Evolutionary conservation across 2,797 vertebrate species (phyloP).

Genomic region (Epinephelus malabaricus): DNA sequence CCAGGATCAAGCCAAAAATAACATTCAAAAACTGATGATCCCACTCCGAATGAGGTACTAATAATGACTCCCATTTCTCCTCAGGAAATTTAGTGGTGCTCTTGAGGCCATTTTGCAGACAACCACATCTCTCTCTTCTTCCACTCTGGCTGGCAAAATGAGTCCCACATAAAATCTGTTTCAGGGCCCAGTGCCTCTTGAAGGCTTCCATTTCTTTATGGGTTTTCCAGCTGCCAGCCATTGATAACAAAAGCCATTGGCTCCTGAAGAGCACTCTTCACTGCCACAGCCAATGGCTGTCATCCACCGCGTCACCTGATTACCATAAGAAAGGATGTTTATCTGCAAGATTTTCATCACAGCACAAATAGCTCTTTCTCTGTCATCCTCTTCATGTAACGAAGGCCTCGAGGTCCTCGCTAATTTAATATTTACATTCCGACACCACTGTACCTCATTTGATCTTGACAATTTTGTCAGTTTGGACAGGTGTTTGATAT

Average conservation of each 20-base stretch:
- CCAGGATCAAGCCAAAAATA: conserved; percentile 54
- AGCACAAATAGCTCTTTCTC: conserved; percentile 69
- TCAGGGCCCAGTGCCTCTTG: conserved; percentile 77
- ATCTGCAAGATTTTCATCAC: conserved; percentile 78
- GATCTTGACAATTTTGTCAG: conserved; percentile 73
- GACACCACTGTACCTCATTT: conserved; percentile 46
- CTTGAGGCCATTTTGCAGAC: conserved; percentile 69
- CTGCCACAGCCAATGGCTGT: conserved; percentile 79
- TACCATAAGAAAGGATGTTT: conserved; percentile 84
- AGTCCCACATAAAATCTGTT: conserved; percentile 74
- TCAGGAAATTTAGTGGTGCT: conserved; percentile 70
- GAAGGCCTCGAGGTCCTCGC: conserved; percentile 38
- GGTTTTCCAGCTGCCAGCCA: conserved; percentile 82
- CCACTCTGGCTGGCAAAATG: conserved; percentile 73
- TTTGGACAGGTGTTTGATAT: conserved; percentile 79
- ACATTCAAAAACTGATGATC: conserved; percentile 60
- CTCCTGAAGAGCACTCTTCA: conserved; percentile 77
- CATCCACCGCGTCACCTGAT: conserved; percentile 72
- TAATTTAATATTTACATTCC: conserved; percentile 81
- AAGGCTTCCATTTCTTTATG: conserved; percentile 79
- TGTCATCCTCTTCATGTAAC: conserved; percentile 68
- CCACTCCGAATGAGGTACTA: conserved; percentile 59
- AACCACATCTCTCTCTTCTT: conserved; percentile 74
- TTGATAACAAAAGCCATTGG: conserved; percentile 85
- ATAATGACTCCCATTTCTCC: conserved; percentile 70